A percentile compares a stretch with the other conserved stretches of the same genome.
phyloP scores from a whole-genome alignment of 2,888 invertebrate genomes.

The Dasysyrphus tricinctus region DNA sequence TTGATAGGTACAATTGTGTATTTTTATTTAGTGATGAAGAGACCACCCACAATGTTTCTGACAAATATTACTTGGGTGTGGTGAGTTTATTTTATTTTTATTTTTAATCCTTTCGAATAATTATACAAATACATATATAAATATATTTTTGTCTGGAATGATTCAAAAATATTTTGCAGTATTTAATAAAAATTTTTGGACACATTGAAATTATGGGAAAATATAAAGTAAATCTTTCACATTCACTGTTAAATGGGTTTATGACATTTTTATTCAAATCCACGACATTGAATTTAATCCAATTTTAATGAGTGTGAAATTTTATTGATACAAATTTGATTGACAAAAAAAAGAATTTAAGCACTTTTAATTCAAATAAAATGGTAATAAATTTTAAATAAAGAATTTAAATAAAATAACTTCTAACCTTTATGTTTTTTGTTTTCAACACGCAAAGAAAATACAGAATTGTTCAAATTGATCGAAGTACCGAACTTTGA shows the following conservation, averaged over 20 bases:
- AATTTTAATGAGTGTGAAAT: not conserved
- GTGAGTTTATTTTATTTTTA: not conserved
- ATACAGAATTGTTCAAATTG: conserved; percentile 13
- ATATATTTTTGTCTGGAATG: not conserved
- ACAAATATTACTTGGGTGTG: not conserved
- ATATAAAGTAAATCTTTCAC: not conserved
- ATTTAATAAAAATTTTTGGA: not conserved
- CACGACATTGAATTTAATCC: not conserved
- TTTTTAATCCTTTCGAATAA: not conserved
- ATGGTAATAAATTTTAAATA: not conserved
- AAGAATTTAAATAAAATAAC: not conserved
- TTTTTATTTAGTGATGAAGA: too few relatives aligned
- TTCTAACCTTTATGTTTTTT: conserved; percentile 54
- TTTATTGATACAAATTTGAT: not conserved
- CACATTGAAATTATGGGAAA: not conserved
- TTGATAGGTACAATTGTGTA: too few relatives aligned
- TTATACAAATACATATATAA: not conserved
- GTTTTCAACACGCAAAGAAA: not conserved
- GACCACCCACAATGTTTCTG: not conserved
- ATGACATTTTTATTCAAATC: not conserved
- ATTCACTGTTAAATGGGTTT: not conserved
- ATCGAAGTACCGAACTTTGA: conserved; percentile 58
- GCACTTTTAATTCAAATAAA: not conserved
- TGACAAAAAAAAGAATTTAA: not conserved
- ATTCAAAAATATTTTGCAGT: not conserved